Evolutionary conservation across 2,113 vertebrate species (phyloP), one percentile per base, ranked within the genome.

Genomic region (Fregata magnificens): DNA sequence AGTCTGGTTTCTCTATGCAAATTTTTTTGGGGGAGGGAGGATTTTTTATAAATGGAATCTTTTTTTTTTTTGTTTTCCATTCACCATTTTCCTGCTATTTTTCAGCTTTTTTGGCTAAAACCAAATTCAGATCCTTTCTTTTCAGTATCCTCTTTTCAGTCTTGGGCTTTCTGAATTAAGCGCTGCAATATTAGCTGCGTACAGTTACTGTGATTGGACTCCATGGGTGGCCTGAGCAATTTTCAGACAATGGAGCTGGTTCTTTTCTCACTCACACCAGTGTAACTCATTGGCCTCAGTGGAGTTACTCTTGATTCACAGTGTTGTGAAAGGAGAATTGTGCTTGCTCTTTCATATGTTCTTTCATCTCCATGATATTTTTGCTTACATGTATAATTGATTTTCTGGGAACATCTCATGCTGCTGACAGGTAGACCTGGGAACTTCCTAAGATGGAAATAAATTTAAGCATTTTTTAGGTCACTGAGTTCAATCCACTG

Each of bases 301-400:
- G 61, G 59, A 95, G 65, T 89, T 95, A 52, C 77, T 95, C 36
- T 78, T 31, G 36, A 92, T 95, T 92, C 83, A 94, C 59, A 76
- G 16, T 40, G 42, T 62, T 86, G 28, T 94, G 70, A 91, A 82
- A 87, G 88, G 67, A 91, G 83, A 87, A 45, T 89, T 84, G 56
- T 78, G 73, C 66, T 96, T 93, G 53, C 40, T 82, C 66, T 97
- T 95, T 97, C 88, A 22, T 92, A 11, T 38, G n/a, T 78, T 86
- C 81, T 95, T 92, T 95, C 61, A 84, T 84, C 69, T 83, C 77
- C 6, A 6, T n/a, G 15, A 61, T 92, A 65, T 89, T 95, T 92
- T 90, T 95, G 70, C 91, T 92, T 95, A 84, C 73, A 82, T 89
- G 77, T 94, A 76, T 95, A 94, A 95, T 72, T 95, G 83, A 95